Conservation (phyloP, 1,140 invertebrate genomes). For the Carposina sasakii region DNA sequence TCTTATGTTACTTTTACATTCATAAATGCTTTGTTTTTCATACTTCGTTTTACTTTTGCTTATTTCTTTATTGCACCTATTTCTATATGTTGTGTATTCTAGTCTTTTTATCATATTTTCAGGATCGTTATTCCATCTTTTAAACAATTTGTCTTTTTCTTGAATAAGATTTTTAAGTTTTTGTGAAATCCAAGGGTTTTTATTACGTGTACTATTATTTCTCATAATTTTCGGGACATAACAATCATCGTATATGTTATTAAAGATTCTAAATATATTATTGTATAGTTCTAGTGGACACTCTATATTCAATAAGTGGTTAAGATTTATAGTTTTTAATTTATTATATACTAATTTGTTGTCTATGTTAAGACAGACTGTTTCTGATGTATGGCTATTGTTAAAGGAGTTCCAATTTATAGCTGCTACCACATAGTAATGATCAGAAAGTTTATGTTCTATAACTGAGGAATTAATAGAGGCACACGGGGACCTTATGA, state of each 20-base stretch:
- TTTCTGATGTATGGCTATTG: no score
- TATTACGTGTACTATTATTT: slow-evolving; percentile 1
- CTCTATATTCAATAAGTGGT: background rate
- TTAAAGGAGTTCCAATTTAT: background rate
- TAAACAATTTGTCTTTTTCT: background rate
- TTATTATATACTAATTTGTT: no score
- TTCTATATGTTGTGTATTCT: background rate
- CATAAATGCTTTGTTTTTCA: slow-evolving; percentile 1
- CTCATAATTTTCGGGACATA: background rate
- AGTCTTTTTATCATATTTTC: slow-evolving; percentile 1
- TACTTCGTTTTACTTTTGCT: background rate
- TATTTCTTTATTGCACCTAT: background rate
- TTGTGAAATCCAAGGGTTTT: background rate
- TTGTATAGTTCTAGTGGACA: background rate
- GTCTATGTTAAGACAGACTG: no score
- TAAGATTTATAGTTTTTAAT: no score
- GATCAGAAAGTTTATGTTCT: slow-evolving; percentile 7
- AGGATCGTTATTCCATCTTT: no score
- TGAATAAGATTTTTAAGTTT: background rate
- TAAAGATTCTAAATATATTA: background rate
- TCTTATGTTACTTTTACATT: slow-evolving; percentile 3
- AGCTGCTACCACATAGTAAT: slow-evolving; percentile 4
- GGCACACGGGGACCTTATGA: background rate
- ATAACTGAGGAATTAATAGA: slow-evolving; percentile 2
- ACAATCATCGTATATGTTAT: slow-evolving; percentile 5